phyloP scores from a whole-genome alignment of 2,113 vertebrate species.

The human region GRCh38 chr2:88632501-88633000 shows the following conservation, averaged over 20 bases:
- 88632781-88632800: neutral
- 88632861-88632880: neutral
- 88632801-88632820: neutral
- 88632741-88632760: neutral
- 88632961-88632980: too few relatives aligned
- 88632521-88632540: neutral
- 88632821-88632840: neutral
- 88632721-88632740: neutral
- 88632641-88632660: neutral
- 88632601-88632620: neutral
- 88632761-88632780: neutral
- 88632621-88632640: neutral
- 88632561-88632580: neutral
- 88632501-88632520: neutral
- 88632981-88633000: too few relatives aligned
- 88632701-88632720: too few relatives aligned
- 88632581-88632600: neutral
- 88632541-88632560: neutral
- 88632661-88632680: neutral
- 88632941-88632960: too few relatives aligned
- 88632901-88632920: neutral
- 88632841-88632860: neutral
- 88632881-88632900: neutral
- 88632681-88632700: neutral
- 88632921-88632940: too few relatives aligned